Evolutionary conservation across 2,113 vertebrate genomes (phyloP).

Genomic region (Siphamia tubifer): DNA sequence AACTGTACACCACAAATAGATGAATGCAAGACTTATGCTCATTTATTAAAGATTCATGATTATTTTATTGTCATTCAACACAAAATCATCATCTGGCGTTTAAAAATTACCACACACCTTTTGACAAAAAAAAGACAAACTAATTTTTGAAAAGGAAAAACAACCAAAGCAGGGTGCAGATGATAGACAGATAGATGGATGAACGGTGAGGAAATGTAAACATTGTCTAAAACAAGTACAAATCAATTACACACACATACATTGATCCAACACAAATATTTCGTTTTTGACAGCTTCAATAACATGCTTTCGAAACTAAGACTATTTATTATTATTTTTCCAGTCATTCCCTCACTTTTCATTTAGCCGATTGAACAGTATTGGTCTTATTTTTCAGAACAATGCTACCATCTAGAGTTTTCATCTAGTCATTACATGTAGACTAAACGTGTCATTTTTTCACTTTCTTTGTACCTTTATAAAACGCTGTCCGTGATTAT

Average conservation of each 20-base stretch:
- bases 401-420: conserved; percentile 30
- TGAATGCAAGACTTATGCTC: too few relatives aligned
- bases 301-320: neutral
- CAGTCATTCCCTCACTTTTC: neutral
- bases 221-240: too few relatives aligned
- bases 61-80: too few relatives aligned
- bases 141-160: too few relatives aligned
- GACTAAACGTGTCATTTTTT: neutral
- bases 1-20: too few relatives aligned
- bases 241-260: neutral
- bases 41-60: too few relatives aligned
- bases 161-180: too few relatives aligned
- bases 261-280: neutral
- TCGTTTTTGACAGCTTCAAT: neutral
- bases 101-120: too few relatives aligned
- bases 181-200: too few relatives aligned
- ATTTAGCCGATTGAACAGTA: neutral
- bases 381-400: neutral
- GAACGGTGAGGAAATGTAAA: too few relatives aligned
- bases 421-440: neutral
- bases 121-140: too few relatives aligned
- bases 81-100: too few relatives aligned
- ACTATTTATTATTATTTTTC: neutral
- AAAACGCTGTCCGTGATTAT: neutral
- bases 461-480: neutral